Conservation (phyloP, 2,113 vertebrate species). For the Anser cygnoides region DNA sequence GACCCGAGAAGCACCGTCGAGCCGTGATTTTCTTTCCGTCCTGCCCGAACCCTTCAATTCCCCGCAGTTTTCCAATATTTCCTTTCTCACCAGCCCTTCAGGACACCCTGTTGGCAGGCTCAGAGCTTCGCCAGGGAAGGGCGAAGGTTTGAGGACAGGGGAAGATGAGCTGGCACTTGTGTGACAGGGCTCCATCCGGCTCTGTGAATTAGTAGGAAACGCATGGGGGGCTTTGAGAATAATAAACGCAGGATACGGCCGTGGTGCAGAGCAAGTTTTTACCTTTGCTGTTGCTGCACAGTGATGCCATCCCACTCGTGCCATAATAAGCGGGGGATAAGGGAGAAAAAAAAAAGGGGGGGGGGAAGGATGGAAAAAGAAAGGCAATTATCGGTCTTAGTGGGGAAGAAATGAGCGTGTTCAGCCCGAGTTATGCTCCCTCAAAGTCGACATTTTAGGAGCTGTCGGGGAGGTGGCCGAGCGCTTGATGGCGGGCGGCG, state of each 20-base stretch:
- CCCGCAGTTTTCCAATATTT: not conserved
- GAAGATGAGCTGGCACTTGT: not conserved
- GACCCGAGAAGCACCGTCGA: not conserved
- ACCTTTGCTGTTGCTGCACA: not conserved
- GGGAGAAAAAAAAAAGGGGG: accelerated
- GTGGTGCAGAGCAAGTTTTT: not conserved
- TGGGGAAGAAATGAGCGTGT: not conserved
- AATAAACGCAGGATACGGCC: not conserved
- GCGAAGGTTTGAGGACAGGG: not conserved
- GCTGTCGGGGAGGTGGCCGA: conserved; percentile 34
- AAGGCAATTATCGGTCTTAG: not conserved
- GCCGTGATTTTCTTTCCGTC: not conserved
- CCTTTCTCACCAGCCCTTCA: not conserved
- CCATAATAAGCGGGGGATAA: not conserved
- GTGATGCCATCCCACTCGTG: not conserved
- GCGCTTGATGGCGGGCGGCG: conserved; percentile 64
- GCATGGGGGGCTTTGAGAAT: not conserved
- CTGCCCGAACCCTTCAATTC: not conserved
- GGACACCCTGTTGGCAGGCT: not conserved
- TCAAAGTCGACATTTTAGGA: conserved; percentile 83
- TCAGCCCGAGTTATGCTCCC: conserved; percentile 13
- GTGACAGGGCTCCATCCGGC: not conserved
- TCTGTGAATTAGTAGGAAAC: not conserved
- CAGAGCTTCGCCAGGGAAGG: not conserved
- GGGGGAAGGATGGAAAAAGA: accelerated